Evolutionary conservation across 2,113 vertebrate genomes (phyloP).

Genomic region (Agelaius tricolor): DNA sequence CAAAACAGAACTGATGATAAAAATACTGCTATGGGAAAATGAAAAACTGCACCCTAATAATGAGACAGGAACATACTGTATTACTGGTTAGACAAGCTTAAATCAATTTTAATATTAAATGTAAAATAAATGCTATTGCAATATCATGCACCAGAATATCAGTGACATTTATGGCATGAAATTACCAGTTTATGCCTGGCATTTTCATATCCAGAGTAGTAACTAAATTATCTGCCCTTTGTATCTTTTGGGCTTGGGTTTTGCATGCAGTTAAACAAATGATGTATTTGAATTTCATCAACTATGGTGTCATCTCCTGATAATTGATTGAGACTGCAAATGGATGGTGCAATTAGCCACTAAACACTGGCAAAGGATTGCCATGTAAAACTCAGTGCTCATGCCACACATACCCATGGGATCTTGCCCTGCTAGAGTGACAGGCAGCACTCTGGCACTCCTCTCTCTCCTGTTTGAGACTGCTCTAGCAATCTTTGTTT

Average conservation of each 20-base stretch:
- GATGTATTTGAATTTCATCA: neutral
- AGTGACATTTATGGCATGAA: neutral
- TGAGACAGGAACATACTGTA: neutral
- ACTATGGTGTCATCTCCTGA: neutral
- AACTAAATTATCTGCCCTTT: neutral
- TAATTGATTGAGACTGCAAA: neutral
- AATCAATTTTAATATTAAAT: slow-evolving; percentile 17
- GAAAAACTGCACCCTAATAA: neutral
- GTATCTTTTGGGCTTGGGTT: neutral
- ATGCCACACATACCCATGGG: neutral
- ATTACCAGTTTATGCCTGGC: neutral
- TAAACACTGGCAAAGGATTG: neutral
- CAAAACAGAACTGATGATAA: neutral
- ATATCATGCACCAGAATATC: neutral
- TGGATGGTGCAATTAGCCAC: neutral
- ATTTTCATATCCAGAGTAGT: neutral
- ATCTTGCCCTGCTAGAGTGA: too few species aligned
- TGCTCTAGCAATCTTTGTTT: neutral
- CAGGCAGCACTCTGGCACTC: neutral
- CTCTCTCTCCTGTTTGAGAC: neutral
- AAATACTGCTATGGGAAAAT: neutral
- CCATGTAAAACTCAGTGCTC: neutral
- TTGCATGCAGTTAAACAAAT: slow-evolving; percentile 24
- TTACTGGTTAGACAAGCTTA: neutral
- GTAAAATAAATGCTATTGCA: neutral